Base-by-base conservation (phyloP, 2,113 vertebrate genomes). In the Diphyllodes magnificus region DNA sequence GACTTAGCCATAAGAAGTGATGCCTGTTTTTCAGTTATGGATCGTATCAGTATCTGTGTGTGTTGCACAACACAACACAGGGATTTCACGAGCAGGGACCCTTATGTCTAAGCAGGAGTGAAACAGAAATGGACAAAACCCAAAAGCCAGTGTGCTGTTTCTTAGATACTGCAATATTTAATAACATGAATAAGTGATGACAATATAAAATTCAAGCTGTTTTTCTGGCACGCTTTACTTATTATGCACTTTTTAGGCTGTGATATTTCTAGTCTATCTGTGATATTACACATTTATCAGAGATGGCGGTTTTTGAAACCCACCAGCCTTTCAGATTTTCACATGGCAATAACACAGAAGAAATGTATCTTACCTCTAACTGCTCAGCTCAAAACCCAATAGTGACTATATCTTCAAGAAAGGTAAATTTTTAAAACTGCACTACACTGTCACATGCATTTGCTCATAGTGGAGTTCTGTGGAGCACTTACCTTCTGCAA, bases 31-130 rank as follows among this genome's bases (percentile, higher is more conserved):
- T 69, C 49, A 69, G 15, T 35, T 65, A 64, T 12, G 27, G 24
- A 51, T 14, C 2, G 0, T 30, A 40, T 14, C 35, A 65, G 18
- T 30, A 19, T 6, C 4, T 13, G 2, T 37, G 30, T 4, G 10
- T 31, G 24, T 3, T 56, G 22, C 6, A 81, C 31, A 81, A 53
- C 53, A 68, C 16, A 83, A 51, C 44, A 11, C 9, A 51, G 3
- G 22, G 8, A 82, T 31, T 81, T 77, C 27, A 70, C 27, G 31
- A 66, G 22, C 4, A 4, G 37, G 16, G 13, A 61, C 28, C 14
- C 53, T 76, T 53, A 47, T 3, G 16, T 27, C 44, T 42, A 73
- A 73, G 31, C 40, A 61, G 24, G 8, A 86, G 27, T 35, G 40
- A n/a, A 82, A 68, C 0, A 40, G 7, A 88, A 84, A 24, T 2